Percentiles rank a stretch among this genome's conserved stretches.
phyloP scores from a whole-genome alignment of 1,140 invertebrate species.

The Aphelenchoides avenae region DNA sequence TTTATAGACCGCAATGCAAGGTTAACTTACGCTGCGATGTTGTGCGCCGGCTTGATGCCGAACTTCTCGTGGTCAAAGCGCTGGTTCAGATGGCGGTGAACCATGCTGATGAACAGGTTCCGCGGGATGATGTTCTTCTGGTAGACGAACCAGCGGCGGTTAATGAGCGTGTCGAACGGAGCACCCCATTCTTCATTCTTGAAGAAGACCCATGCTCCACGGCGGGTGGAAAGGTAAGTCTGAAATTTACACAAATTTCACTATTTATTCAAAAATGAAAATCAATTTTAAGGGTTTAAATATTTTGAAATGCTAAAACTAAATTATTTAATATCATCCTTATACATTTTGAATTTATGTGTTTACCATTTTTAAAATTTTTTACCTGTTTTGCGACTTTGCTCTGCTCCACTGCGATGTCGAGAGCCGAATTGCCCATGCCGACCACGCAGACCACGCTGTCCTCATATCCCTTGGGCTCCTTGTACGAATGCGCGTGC shows the following conservation, averaged over 20 bases:
- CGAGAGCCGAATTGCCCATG: slow-evolving; percentile 65
- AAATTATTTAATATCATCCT: too few species aligned
- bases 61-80: slow-evolving; percentile 62
- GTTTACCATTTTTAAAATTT: not conserved
- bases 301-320: too few species aligned
- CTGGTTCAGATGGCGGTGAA: slow-evolving; percentile 45
- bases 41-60: slow-evolving; percentile 61
- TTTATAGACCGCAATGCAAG: too few species aligned
- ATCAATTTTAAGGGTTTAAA: slow-evolving; percentile 6
- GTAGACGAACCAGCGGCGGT: slow-evolving; percentile 28
- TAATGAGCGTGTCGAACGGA: slow-evolving; percentile 50
- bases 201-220: slow-evolving; percentile 63
- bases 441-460: slow-evolving; percentile 62
- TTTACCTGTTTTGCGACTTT: slow-evolving; percentile 58
- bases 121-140: too few species aligned
- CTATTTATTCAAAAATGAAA: not conserved
- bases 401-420: slow-evolving; percentile 63
- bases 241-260: not conserved
- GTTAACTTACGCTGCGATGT: slow-evolving; percentile 14
- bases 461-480: slow-evolving; percentile 55
- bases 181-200: slow-evolving; percentile 57
- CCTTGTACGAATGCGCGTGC: slow-evolving; percentile 62
- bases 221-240: slow-evolving; percentile 62
- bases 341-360: too few species aligned
- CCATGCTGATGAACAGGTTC: too few species aligned